Evolutionary conservation across 2,888 invertebrate genomes (phyloP), one percentile per base, ranked within the genome.

Genomic region (Ichneumon xanthorius): DNA sequence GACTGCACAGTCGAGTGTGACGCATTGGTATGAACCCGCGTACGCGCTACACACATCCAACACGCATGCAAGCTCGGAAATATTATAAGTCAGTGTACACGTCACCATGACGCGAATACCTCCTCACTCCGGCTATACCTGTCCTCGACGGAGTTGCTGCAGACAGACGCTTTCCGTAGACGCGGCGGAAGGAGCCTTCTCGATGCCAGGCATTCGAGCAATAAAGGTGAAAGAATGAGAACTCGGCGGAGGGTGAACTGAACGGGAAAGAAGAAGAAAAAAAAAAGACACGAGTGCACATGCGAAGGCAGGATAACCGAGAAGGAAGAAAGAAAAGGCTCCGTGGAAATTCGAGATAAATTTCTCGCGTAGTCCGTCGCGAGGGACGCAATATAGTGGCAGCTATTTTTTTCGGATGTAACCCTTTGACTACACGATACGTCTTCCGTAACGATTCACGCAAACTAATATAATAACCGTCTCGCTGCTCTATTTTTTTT

Each of bases 301-400:
- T 61, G 40, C 58, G 26, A 19, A 22, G 11, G 37, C 40, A 11
- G 22, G 19, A 26, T 16, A 85, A 86, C 63, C 45, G 75, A 48
- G 61, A 50, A 22, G 75, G 87, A 85, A 85, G 76, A 86, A 85
- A 85, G 88, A 88, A 77, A 77, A 73, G 71, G 63, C 75, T 63
- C 71, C 78, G 58, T 77, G 77, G 70, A 87, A 90, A 90, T 89
- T 89, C 80, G 88, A 90, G 89, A 90, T 90, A 87, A 89, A 88
- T 86, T 84, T 81, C 73, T 86, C 86, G 87, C 73, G 73, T 81
- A 79, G 55, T 65, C 61, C 82, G 65, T 67, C 73, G 63, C 11
- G 50, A 71, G 30, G 33, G 16, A 45, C 16, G 26, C 26, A 68
- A 68, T 79, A 33, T 19, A n/a, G 37, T 26, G 40, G 82, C 68